Evolutionary conservation across 2,113 vertebrate genomes (phyloP), one percentile per base, ranked within the genome.

Genomic region (Pseudorhombus dupliciocellatus): DNA sequence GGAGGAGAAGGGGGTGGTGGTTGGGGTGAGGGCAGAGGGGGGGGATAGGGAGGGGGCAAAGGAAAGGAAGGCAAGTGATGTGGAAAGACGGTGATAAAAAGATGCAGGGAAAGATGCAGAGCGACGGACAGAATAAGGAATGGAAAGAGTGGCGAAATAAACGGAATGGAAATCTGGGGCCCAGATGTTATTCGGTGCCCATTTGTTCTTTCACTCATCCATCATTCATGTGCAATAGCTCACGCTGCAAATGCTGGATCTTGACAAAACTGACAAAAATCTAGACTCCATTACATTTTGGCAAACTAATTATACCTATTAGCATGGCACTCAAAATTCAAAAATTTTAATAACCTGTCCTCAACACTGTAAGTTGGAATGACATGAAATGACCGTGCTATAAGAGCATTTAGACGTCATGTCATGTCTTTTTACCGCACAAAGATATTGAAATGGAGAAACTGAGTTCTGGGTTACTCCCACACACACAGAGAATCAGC

Each of bases 231-330:
- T 70, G 60, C 46, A 30, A 12, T 52, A 57, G 37, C 30, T 86
- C 44, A 44, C 52, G 66, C 61, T 51, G 57, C 15, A 28, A 25
- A 70, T 25, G 62, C 55, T 8, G 3, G 62, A 73, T 81, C 76
- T 69, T 80, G 78, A 80, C 83, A 72, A 70, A 82, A 53, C 15
- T 14, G 28, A 66, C 60, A 68, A 22, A 61, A 74, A 66, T 50
- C 22, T 48, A 42, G 30, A 75, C 64, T 60, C 70, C 58, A 48
- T 53, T 72, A 67, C 62, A 73, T 81, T 59, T 68, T 84, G 81
- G 83, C 83, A 90, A 90, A 84, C 80, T 86, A 87, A 89, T 89
- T 87, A 75, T 68, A 80, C 75, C 81, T 86, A 87, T 89, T 87
- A 88, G 77, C 11, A 40, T 69, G 66, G 78, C 61, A 79, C 76